phyloP scores from a whole-genome alignment of 2,888 invertebrate genomes.

The Tenthredo amoena region DNA sequence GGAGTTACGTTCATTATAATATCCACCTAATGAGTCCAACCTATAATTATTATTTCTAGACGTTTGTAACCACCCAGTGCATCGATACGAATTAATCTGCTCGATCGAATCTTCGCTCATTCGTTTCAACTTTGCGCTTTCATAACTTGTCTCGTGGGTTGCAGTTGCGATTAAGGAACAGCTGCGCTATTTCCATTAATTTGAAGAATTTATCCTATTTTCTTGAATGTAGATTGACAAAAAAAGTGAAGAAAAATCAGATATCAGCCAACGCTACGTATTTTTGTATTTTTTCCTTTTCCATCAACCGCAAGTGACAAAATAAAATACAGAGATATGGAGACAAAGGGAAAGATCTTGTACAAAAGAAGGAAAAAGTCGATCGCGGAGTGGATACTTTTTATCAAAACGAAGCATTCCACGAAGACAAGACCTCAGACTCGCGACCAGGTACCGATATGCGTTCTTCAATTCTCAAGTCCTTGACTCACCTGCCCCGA shows the following conservation, averaged over 20 bases:
- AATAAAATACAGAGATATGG: slow-evolving; percentile 18
- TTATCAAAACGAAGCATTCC: slow-evolving; percentile 31
- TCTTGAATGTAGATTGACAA: background rate
- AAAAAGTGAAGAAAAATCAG: background rate
- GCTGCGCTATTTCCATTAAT: background rate
- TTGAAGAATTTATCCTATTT: background rate
- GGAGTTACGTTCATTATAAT: slow-evolving; percentile 27
- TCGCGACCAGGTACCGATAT: slow-evolving; percentile 34
- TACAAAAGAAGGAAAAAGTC: slow-evolving; percentile 16
- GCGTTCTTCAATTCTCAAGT: background rate
- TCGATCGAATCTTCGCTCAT: background rate
- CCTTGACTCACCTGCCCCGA: slow-evolving; percentile 4
- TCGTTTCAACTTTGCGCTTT: background rate
- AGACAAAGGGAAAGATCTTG: background rate
- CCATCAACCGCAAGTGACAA: background rate
- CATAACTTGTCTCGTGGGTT: background rate
- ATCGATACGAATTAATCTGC: slow-evolving; percentile 5
- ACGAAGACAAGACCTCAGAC: slow-evolving; percentile 11
- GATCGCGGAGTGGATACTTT: slow-evolving; percentile 38
- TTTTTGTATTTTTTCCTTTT: background rate
- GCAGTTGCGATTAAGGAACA: background rate
- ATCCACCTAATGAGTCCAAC: slow-evolving; percentile 37
- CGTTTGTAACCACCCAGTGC: slow-evolving; percentile 22
- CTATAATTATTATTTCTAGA: slow-evolving; percentile 31
- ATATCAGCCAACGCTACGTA: background rate